Evolutionary conservation across 2,113 vertebrate species (phyloP), one percentile per base, ranked within the genome.

Genomic region (Atrichornis clamosus): DNA sequence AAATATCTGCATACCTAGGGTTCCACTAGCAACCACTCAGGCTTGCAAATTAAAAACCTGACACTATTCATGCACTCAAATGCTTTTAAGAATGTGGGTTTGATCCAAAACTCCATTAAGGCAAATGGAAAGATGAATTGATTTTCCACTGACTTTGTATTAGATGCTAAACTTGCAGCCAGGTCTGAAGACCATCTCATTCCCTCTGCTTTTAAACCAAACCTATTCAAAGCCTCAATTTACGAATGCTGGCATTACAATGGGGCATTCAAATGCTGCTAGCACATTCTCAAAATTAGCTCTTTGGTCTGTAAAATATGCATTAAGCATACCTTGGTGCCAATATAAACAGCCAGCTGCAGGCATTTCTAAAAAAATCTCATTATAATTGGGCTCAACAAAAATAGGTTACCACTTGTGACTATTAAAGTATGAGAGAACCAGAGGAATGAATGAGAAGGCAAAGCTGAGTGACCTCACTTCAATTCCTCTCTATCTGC

Each of bases 81-180:
- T 84, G 96, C 90, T 96, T 96, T 96, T 95, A 96, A 81, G 80
- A 93, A 68, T 33, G 84, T 93, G 88, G 86, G 86, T 74, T 92
- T 94, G 83, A 90, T 96, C 96, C 95, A 96, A 41, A 87, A 93
- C 73, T 78, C 88, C 93, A 97, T 97, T 97, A 96, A 84, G 56
- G 79, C 52, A 93, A 94, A 93, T 94, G 95, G 93, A 96, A 95
- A 93, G 83, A 92, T 0, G 1, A 94, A 96, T 90, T 84, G 79
- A 96, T 95, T 95, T 96, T 96, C 90, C 93, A 92, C 72, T 93
- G 92, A 81, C 76, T 94, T 94, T 52, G 60, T 93, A 89, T 62
- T 64, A 84, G 56, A 68, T 44, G 20, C 85, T 90, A 81, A 78
- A 86, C 73, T 74, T 81, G 28, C 44, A 94, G 93, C 64, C 26